These are phyloP conservation scores for Halictus rubicundus DNA, from an alignment of 1,140 invertebrate species.

Conservation along the genomic window DNA sequence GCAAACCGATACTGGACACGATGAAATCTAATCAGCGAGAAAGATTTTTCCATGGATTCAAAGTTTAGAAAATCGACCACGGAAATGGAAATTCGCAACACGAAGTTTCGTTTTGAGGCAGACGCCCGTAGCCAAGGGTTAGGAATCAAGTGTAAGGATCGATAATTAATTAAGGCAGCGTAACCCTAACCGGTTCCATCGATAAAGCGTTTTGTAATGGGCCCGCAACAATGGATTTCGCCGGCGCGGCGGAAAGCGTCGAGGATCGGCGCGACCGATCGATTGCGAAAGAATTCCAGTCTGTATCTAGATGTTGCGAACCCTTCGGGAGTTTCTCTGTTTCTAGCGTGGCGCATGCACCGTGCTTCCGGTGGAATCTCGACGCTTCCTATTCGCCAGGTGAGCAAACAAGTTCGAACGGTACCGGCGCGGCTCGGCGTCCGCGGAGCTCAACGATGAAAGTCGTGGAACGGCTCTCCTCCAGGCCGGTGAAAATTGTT, in stretches of 20 bases:
- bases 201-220: not conserved
- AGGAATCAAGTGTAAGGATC: too few relatives aligned
- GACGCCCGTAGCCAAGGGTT: too few relatives aligned
- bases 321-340: not conserved
- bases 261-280: not conserved
- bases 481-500: conserved; percentile 5
- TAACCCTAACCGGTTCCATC: too few relatives aligned
- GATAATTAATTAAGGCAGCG: too few relatives aligned
- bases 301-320: conserved; percentile 10
- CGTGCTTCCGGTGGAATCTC: conserved; percentile 38
- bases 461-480: not conserved
- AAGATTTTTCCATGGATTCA: too few relatives aligned
- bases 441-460: conserved; percentile 19
- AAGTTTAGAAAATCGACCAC: too few relatives aligned
- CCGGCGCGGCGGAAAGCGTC: not conserved
- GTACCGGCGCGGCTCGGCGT: not conserved
- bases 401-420: conserved; percentile 11
- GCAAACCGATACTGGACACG: too few relatives aligned
- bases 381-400: conserved; percentile 25
- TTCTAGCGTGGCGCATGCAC: conserved; percentile 21
- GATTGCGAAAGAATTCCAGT: not conserved
- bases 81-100: too few relatives aligned
- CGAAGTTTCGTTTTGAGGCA: not conserved
- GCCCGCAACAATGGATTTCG: not conserved
- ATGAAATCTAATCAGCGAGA: too few relatives aligned